These are phyloP conservation scores for Fistularia commersonii DNA, from an alignment of 2,797 vertebrate genomes.

Conservation along the genomic window DNA sequence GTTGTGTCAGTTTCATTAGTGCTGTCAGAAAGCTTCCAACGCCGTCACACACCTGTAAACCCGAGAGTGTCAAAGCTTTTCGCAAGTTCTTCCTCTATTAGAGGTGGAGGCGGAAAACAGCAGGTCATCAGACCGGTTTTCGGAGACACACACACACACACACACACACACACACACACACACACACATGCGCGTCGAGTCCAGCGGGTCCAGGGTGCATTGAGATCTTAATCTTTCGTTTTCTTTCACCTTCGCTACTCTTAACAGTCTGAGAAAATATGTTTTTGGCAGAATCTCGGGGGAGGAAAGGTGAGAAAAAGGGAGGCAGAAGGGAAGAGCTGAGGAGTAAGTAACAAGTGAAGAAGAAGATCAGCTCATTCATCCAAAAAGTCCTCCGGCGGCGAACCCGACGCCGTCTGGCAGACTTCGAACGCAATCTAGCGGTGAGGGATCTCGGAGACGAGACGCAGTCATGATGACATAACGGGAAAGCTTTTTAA, in stretches of 20 bases:
- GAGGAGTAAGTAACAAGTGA: conserved; percentile 57
- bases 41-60: conserved; percentile 62
- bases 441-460: no score
- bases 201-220: conserved; percentile 38
- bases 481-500: no score
- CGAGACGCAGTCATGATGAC: no score
- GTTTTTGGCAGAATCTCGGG: conserved; percentile 53
- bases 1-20: conserved; percentile 46
- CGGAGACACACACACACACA: conserved; percentile 14
- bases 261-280: conserved; percentile 32
- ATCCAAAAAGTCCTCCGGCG: conserved; percentile 12
- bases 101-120: conserved; percentile 2
- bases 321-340: conserved; percentile 28
- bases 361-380: conserved; percentile 43
- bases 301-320: conserved; percentile 52
- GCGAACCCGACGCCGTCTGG: neutral
- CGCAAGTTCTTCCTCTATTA: conserved; percentile 42
- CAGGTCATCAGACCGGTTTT: conserved; percentile 26
- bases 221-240: conserved; percentile 61
- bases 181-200: conserved; percentile 11
- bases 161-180: conserved; percentile 9
- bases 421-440: no score
- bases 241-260: conserved; percentile 46
- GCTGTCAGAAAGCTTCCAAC: conserved; percentile 55
- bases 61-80: conserved; percentile 65